Evolutionary conservation across 2,113 vertebrate genomes (phyloP), one percentile per base, ranked within the genome.

Genomic region (Chaenocephalus aceratus): DNA sequence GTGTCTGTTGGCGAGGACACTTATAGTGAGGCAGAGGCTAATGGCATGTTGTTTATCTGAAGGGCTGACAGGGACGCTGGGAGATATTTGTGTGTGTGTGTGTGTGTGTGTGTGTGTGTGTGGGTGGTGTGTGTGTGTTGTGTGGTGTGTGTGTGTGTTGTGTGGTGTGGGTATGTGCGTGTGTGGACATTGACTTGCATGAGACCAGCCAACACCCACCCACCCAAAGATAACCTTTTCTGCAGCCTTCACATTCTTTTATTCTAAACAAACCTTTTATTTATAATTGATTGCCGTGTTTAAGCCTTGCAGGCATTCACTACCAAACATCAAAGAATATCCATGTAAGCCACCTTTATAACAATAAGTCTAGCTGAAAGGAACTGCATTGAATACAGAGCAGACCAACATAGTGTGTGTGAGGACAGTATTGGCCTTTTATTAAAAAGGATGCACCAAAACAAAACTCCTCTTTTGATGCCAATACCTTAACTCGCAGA

Each of bases 11-110:
- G 69, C 5, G 0, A 34, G 63, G 56, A 65, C 10, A 46, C 4
- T 12, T 6, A 26, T 26, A 82, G 75, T 79, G 73, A 78, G 74
- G 65, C 54, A 16, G 57, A 72, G 62, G 53, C 15, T 69, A 10
- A 53, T 60, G 66, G 66, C 26, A 86, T 46, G 66, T 44, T 84
- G 84, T 90, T 88, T 73, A 23, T 77, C 51, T 82, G 2, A 9
- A 70, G 59, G 56, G 82, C 56, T 80, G 72, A 86, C 72, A 63
- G 77, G 63, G 82, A 84, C 88, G 80, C 80, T 90, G 90, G 75
- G 70, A n/a, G n/a, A 63, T 62, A 21, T 21, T 21, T 21, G n/a
- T 21, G 21, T 21, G 21, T 21, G 21, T 21, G 21, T 21, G 21
- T 21, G 68, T 58, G 54, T 45, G 44, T 34, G 34, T 36, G 34